Evolutionary conservation across 2,113 vertebrate genomes (phyloP).

Genomic region (Malaclemys terrapin): DNA sequence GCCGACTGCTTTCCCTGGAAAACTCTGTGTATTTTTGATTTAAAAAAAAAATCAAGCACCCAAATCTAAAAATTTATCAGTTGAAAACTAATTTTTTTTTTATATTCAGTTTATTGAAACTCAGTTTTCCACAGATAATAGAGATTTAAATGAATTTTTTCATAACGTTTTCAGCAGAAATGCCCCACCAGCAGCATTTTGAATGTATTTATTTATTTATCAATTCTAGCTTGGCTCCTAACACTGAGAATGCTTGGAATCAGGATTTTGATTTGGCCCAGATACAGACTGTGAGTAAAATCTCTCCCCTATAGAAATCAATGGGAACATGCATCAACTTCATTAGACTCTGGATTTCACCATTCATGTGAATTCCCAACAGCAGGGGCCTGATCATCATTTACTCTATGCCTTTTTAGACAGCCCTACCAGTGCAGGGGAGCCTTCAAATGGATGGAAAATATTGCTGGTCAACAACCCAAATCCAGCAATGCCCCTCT

Average conservation of each 20-base stretch:
- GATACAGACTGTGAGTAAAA: not conserved
- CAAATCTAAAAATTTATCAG: not conserved
- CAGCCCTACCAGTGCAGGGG: too few species aligned
- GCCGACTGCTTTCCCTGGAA: not conserved
- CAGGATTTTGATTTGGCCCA: not conserved
- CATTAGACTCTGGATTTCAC: not conserved
- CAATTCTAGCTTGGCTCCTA: not conserved
- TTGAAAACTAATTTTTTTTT: not conserved
- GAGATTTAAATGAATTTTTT: not conserved
- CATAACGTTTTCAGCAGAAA: not conserved
- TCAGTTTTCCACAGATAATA: not conserved
- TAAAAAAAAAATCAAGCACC: accelerated
- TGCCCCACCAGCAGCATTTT: not conserved
- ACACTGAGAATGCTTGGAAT: accelerated
- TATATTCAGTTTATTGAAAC: not conserved
- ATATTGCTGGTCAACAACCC: not conserved
- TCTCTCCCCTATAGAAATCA: accelerated
- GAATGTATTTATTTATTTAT: not conserved
- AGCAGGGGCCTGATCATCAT: not conserved
- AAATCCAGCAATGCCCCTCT: too few species aligned
- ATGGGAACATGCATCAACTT: not conserved
- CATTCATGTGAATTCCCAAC: not conserved
- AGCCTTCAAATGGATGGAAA: not conserved
- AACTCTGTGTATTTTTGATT: not conserved
- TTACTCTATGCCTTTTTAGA: not conserved